Conservation (phyloP, 2,797 vertebrate species). For the Calcarius lapponicus region DNA sequence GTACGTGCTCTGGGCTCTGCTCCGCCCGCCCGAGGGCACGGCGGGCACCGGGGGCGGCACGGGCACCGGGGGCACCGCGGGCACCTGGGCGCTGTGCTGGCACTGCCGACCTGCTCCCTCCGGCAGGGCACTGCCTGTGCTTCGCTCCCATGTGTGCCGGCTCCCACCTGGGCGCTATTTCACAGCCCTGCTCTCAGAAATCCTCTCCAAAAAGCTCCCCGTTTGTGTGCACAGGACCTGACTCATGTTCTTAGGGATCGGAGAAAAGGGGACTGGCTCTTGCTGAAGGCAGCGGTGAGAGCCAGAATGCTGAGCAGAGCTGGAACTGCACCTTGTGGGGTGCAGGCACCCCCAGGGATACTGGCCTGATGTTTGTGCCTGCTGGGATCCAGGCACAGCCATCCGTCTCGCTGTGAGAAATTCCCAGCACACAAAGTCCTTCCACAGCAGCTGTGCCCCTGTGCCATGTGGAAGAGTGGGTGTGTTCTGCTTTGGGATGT, state of each 20-base stretch:
- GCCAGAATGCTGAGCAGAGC: fast-evolving
- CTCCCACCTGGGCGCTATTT: neutral
- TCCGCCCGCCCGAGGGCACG: neutral
- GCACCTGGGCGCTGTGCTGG: neutral
- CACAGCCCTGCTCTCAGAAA: neutral
- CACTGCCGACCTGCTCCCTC: fast-evolving
- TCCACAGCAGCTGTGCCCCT: neutral
- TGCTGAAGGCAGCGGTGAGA: neutral
- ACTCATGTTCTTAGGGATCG: fast-evolving
- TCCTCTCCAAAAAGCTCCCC: neutral
- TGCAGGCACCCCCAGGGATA: neutral
- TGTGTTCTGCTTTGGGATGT: neutral
- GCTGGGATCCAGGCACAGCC: neutral
- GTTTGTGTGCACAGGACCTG: fast-evolving
- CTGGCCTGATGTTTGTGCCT: neutral
- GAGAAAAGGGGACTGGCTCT: neutral
- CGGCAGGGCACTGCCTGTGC: fast-evolving
- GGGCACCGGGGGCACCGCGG: fast-evolving
- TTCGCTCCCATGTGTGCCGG: fast-evolving
- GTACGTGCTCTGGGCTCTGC: conserved; percentile 79
- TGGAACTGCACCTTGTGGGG: neutral
- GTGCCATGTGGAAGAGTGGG: neutral
- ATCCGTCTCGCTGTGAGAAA: neutral
- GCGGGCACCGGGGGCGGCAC: neutral
- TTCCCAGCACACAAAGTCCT: neutral